Percentiles rank a stretch among this genome's conserved stretches.
Conservation (phyloP, 2,888 invertebrate genomes). For the Erannis defoliaria region DNA sequence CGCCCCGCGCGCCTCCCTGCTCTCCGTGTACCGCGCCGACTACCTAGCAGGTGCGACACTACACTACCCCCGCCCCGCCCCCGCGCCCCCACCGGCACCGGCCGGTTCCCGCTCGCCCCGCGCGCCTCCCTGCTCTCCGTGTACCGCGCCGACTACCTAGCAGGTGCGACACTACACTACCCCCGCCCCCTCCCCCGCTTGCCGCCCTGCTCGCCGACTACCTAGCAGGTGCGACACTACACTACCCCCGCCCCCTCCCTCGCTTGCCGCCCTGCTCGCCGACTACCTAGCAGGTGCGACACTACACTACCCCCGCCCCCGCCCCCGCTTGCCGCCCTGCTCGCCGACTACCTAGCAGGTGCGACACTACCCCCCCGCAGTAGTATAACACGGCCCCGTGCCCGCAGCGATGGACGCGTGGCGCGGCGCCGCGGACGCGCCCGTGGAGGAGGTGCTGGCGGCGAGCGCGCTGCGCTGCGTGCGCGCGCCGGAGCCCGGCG, state of each 20-base stretch:
- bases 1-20: constrained; percentile 89
- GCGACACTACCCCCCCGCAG: too few relatives aligned
- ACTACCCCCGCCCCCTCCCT: constrained; percentile 84
- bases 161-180: constrained; percentile 78
- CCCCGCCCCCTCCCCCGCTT: constrained; percentile 88
- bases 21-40: constrained; percentile 88
- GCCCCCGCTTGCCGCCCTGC: constrained; percentile 91
- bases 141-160: constrained; percentile 81
- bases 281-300: constrained; percentile 80
- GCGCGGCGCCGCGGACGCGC: constrained; percentile 41
- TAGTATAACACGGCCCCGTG: neutral
- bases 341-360: constrained; percentile 56
- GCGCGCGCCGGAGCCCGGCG: constrained; percentile 93
- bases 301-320: constrained; percentile 73
- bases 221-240: constrained; percentile 67
- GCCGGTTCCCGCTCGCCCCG: constrained; percentile 71
- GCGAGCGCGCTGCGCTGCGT: constrained; percentile 88
- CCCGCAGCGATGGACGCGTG: constrained; percentile 48
- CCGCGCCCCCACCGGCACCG: constrained; percentile 73
- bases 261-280: constrained; percentile 89
- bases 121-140: constrained; percentile 91
- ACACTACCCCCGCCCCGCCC: constrained; percentile 91
- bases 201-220: constrained; percentile 86
- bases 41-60: constrained; percentile 53
- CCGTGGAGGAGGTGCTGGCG: constrained; percentile 58